phyloP scores from a whole-genome alignment of 2,888 invertebrate genomes.

The Creontiades dilutus region DNA sequence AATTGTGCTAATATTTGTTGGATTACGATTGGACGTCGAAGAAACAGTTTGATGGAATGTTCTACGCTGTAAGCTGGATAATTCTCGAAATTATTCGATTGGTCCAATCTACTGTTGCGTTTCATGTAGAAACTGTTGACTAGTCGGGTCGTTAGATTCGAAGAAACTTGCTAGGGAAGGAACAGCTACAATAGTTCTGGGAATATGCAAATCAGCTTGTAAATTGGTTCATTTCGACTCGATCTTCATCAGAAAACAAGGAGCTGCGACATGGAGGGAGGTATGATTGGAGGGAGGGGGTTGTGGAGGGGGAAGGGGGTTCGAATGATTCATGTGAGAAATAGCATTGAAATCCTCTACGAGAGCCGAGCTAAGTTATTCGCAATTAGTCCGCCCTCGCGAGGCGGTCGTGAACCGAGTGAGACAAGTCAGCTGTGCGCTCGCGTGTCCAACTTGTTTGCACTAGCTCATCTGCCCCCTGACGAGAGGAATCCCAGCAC shows the following conservation, averaged over 20 bases:
- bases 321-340: conserved; percentile 36
- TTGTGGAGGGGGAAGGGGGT: background rate
- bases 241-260: conserved; percentile 38
- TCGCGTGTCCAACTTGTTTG: background rate
- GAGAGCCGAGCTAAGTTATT: conserved; percentile 3
- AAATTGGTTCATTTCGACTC: background rate
- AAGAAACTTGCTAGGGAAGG: background rate
- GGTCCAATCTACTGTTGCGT: too few relatives aligned
- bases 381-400: conserved; percentile 34
- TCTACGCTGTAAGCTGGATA: too few relatives aligned
- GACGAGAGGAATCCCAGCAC: background rate
- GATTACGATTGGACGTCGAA: too few relatives aligned
- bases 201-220: conserved; percentile 22
- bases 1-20: too few relatives aligned
- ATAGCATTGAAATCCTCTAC: conserved; percentile 17
- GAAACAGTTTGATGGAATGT: too few relatives aligned
- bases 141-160: background rate
- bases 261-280: background rate
- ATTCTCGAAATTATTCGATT: too few relatives aligned
- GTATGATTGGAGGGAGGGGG: background rate
- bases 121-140: background rate
- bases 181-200: conserved; percentile 13
- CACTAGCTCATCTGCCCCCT: background rate
- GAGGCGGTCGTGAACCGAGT: background rate
- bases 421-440: background rate